phyloP scores from a whole-genome alignment of 53 echinoderm and acorn worm species.

The Echinarachnius parma region DNA sequence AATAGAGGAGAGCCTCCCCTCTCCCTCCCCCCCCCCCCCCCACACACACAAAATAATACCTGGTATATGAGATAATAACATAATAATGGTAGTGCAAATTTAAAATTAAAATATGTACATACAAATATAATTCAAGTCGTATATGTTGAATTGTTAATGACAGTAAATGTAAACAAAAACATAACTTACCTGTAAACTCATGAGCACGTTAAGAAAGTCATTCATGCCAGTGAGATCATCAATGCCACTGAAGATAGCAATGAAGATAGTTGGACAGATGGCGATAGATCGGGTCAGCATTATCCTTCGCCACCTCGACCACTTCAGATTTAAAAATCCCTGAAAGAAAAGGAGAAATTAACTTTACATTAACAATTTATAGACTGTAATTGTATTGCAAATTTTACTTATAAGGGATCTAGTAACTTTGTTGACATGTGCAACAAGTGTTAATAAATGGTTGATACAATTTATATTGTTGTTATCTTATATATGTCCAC shows the following conservation, averaged over 20 bases:
- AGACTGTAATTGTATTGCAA: too few species aligned
- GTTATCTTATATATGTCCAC: too few species aligned
- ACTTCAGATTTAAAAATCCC: slow-evolving; percentile 91
- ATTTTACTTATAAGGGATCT: too few species aligned
- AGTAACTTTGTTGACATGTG: too few species aligned
- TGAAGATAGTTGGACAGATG: slow-evolving; percentile 73
- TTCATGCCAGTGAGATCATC: slow-evolving; percentile 95
- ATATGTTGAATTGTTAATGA: not conserved
- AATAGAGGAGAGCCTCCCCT: too few species aligned
- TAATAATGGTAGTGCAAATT: too few species aligned
- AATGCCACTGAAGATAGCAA: slow-evolving; percentile 82
- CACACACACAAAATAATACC: too few species aligned
- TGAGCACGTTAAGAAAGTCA: slow-evolving; percentile 84
- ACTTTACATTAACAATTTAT: too few species aligned
- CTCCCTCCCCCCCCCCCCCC: too few species aligned
- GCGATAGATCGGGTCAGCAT: slow-evolving; percentile 92
- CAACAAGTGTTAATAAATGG: too few species aligned
- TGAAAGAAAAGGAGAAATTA: slow-evolving; percentile 7
- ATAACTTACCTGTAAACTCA: slow-evolving; percentile 92
- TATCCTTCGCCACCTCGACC: slow-evolving; percentile 89
- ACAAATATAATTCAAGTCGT: not conserved
- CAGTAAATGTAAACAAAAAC: too few species aligned
- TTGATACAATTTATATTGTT: too few species aligned
- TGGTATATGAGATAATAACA: not conserved
- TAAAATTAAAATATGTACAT: not conserved